These are phyloP conservation scores for Drosophila lacicola DNA, from an alignment of 2,888 invertebrate species.

Conservation along the genomic window DNA sequence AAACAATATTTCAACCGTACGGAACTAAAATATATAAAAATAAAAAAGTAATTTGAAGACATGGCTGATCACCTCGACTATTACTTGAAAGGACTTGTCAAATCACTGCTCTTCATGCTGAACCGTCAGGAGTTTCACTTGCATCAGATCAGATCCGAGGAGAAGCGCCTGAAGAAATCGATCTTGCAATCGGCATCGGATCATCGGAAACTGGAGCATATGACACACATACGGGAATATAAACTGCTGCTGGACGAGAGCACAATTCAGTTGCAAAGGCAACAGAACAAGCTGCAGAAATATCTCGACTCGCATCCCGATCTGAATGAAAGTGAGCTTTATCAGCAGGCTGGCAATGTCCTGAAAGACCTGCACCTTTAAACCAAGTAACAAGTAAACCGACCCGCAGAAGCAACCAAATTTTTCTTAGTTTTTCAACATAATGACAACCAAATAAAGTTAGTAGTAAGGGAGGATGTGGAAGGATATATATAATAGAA, in stretches of 20 bases:
- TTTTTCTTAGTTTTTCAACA: conserved; percentile 7
- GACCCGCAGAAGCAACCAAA: conserved; percentile 11
- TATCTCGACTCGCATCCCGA: conserved; percentile 35
- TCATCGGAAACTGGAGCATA: conserved; percentile 27
- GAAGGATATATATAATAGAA: no score
- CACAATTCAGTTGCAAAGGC: conserved; percentile 2
- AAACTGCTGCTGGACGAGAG: conserved; percentile 29
- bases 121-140: conserved; percentile 19
- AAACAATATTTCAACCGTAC: not conserved
- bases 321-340: conserved; percentile 13
- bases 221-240: conserved; percentile 28
- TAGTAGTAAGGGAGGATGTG: no score
- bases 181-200: not conserved
- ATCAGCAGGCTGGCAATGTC: conserved; percentile 15
- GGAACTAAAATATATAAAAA: not conserved
- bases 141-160: conserved; percentile 28
- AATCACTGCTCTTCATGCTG: conserved; percentile 23
- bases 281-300: conserved; percentile 15
- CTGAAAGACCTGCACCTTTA: conserved; percentile 5
- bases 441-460: not conserved
- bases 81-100: conserved; percentile 28
- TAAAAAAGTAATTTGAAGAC: not conserved
- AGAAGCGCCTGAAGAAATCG: conserved; percentile 16
- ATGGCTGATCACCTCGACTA: conserved; percentile 40
- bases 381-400: conserved; percentile 9